These are phyloP conservation scores for Burhinus oedicnemus DNA, from an alignment of 2,113 vertebrate genomes.

Conservation along the genomic window DNA sequence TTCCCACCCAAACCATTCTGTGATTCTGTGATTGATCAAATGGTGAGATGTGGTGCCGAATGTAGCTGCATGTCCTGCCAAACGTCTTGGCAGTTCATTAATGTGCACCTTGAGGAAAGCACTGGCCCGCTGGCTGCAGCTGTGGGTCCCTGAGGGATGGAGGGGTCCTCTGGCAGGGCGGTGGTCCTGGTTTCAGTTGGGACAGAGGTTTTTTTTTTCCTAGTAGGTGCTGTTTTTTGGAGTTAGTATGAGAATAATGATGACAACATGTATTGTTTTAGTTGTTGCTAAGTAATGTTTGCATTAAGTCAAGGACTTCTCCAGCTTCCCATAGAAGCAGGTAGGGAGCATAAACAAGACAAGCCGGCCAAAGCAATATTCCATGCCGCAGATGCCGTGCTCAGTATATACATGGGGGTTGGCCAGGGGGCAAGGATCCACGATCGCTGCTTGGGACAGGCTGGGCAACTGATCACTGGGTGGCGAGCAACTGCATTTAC, in stretches of 20 bases:
- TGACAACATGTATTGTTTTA: not conserved
- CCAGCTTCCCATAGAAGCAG: not conserved
- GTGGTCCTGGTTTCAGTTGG: not conserved
- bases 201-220: not conserved
- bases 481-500: not conserved
- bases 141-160: fast-evolving
- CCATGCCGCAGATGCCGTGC: too few relatives aligned
- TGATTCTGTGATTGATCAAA: not conserved
- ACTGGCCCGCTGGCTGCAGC: not conserved
- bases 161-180: not conserved
- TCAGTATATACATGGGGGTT: not conserved
- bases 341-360: not conserved
- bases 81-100: fast-evolving
- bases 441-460: not conserved
- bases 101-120: fast-evolving
- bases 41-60: not conserved
- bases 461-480: not conserved
- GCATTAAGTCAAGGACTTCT: not conserved
- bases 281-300: not conserved
- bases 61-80: fast-evolving
- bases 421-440: not conserved
- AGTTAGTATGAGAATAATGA: not conserved
- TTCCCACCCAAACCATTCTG: not conserved
- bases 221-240: not conserved
- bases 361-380: not conserved